A percentile compares a stretch with the other conserved stretches of the same genome.
Evolutionary conservation across 1,140 invertebrate genomes (phyloP).

Genomic region (Lasaia peninsularis): DNA sequence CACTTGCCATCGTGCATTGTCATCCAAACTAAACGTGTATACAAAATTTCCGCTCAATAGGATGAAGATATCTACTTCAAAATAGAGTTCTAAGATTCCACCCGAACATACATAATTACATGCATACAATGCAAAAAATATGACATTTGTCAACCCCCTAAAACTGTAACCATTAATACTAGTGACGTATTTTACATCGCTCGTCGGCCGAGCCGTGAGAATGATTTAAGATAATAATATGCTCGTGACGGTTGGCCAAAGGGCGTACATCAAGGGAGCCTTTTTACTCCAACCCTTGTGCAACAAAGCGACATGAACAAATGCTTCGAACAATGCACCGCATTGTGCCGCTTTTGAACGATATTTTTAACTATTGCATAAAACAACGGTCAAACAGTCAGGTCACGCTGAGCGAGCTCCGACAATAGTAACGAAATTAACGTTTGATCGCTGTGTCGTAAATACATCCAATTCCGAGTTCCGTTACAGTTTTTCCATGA

Average conservation of each 20-base stretch:
- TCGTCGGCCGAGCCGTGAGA: constrained; percentile 32
- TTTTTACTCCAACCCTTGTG: constrained; percentile 35
- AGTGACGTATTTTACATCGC: background rate
- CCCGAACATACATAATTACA: too few relatives aligned
- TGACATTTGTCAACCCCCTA: too few relatives aligned
- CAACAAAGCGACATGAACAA: constrained; percentile 25
- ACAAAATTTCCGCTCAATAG: too few relatives aligned
- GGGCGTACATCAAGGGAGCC: constrained; percentile 38
- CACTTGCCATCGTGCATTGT: too few relatives aligned
- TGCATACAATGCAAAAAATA: too few relatives aligned
- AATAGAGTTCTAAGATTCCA: too few relatives aligned
- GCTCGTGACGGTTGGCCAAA: constrained; percentile 23
- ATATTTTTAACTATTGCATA: constrained; percentile 37
- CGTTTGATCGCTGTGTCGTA: background rate
- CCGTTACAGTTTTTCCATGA: background rate
- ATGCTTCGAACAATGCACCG: constrained; percentile 35
- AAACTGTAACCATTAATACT: background rate
- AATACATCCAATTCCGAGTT: background rate
- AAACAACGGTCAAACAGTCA: constrained; percentile 43
- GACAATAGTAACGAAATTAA: constrained; percentile 13
- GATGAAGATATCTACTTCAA: too few relatives aligned
- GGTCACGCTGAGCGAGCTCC: constrained; percentile 44
- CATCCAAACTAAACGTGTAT: too few relatives aligned
- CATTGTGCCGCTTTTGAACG: constrained; percentile 35
- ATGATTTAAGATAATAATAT: constrained; percentile 39